Conservation (phyloP, 2,113 vertebrate genomes). For the Lutjanus erythropterus region DNA sequence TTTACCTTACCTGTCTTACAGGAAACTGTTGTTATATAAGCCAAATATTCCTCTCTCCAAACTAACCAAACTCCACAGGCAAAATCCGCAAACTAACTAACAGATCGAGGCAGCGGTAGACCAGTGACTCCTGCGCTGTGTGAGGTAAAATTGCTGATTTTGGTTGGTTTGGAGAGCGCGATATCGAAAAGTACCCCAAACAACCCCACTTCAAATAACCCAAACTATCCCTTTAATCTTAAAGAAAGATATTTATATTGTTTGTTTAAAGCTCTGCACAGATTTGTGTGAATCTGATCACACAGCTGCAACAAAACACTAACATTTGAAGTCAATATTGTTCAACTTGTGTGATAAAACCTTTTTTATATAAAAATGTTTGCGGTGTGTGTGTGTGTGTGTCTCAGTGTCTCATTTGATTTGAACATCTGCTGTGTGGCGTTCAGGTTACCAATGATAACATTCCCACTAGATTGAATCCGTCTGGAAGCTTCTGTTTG, state of each 20-base stretch:
- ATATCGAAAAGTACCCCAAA: no score
- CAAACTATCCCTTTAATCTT: no score
- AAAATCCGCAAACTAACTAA: no score
- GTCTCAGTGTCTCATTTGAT: constrained; percentile 21
- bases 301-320: neutral
- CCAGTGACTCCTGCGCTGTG: no score
- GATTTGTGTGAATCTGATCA: neutral
- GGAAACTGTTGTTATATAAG: no score
- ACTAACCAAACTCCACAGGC: no score
- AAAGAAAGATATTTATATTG: neutral
- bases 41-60: no score
- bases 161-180: no score
- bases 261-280: neutral
- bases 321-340: neutral
- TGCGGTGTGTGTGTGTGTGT: constrained; percentile 2
- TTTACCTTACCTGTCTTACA: no score
- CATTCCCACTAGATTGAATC: constrained; percentile 42
- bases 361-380: constrained; percentile 8
- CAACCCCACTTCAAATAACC: no score
- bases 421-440: constrained; percentile 31
- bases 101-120: no score
- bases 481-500: constrained; percentile 54
- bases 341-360: neutral
- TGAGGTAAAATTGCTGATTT: no score
- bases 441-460: constrained; percentile 35